Percentiles rank a stretch among this genome's conserved stretches.
Conservation (phyloP, 2,797 vertebrate genomes). For the Emydoidea blandingii region DNA sequence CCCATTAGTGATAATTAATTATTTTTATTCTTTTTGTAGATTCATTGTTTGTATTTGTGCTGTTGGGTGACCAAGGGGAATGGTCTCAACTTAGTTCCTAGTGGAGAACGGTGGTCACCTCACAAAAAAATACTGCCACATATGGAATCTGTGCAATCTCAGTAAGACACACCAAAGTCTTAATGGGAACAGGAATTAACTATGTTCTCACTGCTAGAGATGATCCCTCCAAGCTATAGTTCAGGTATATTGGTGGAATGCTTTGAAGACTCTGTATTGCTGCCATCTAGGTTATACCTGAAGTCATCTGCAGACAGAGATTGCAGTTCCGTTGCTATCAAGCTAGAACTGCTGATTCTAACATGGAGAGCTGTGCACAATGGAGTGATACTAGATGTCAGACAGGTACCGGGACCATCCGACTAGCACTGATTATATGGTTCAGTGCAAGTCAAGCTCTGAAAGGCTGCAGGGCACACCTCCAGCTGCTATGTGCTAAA, state of each 20-base stretch:
- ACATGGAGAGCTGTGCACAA: not conserved
- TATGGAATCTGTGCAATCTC: fast-evolving
- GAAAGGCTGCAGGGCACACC: not conserved
- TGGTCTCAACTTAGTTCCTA: not conserved
- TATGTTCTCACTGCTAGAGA: not conserved
- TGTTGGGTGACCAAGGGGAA: not conserved
- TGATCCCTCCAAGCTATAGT: not conserved
- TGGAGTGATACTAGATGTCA: not conserved
- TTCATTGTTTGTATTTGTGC: not conserved
- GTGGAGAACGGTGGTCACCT: fast-evolving
- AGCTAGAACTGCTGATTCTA: not conserved
- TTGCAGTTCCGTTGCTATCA: not conserved
- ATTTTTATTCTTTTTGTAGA: not conserved
- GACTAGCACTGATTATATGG: not conserved
- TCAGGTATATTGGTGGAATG: not conserved
- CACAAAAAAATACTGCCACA: not conserved
- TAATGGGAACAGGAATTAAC: not conserved
- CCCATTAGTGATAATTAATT: not conserved
- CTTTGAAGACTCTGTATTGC: not conserved
- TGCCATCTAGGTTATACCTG: not conserved
- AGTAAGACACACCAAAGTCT: fast-evolving
- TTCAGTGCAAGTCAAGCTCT: not conserved
- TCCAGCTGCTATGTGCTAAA: not conserved
- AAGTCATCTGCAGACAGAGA: not conserved
- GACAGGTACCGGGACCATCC: not conserved